Evolutionary conservation across 2,797 vertebrate species (phyloP).

Genomic region (Thunnus albacares): DNA sequence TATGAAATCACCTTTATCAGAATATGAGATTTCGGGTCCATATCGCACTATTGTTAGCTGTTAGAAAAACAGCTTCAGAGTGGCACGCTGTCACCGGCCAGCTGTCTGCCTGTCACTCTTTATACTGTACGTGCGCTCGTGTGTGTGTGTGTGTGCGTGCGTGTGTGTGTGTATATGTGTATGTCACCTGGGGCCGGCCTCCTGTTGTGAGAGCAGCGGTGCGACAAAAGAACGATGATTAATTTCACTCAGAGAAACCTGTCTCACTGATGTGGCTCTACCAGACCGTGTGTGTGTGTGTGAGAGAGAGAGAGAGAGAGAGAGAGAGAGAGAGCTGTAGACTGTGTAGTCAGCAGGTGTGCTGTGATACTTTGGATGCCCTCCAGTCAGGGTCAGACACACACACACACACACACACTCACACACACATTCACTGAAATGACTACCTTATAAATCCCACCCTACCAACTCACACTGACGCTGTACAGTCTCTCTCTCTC

Average conservation of each 20-base stretch:
- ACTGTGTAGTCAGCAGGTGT: constrained; percentile 86
- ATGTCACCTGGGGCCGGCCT: constrained; percentile 71
- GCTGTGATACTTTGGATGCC: constrained; percentile 82
- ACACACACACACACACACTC: constrained; percentile 53
- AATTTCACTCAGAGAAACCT: constrained; percentile 85
- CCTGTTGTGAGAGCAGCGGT: constrained; percentile 80
- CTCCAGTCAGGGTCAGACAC: constrained; percentile 83
- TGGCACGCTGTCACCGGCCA: constrained; percentile 68
- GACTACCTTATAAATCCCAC: constrained; percentile 46
- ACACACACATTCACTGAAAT: constrained; percentile 49
- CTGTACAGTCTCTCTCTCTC: constrained; percentile 13
- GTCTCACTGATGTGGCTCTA: constrained; percentile 72
- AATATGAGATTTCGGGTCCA: too few relatives aligned
- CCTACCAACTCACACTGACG: constrained; percentile 22
- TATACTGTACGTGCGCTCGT: constrained; percentile 27
- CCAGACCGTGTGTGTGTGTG: constrained; percentile 45
- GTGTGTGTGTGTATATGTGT: constrained; percentile 41
- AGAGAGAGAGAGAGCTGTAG: constrained; percentile 45
- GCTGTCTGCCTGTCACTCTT: constrained; percentile 75
- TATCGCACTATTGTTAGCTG: constrained; percentile 58
- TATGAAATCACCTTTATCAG: too few relatives aligned
- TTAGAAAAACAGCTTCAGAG: constrained; percentile 67
- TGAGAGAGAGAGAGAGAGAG: constrained; percentile 21
- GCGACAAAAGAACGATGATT: constrained; percentile 86
- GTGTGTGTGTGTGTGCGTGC: constrained; percentile 34